Evolutionary conservation across 2,797 vertebrate genomes (phyloP).

Genomic region (Mastacembelus armatus): DNA sequence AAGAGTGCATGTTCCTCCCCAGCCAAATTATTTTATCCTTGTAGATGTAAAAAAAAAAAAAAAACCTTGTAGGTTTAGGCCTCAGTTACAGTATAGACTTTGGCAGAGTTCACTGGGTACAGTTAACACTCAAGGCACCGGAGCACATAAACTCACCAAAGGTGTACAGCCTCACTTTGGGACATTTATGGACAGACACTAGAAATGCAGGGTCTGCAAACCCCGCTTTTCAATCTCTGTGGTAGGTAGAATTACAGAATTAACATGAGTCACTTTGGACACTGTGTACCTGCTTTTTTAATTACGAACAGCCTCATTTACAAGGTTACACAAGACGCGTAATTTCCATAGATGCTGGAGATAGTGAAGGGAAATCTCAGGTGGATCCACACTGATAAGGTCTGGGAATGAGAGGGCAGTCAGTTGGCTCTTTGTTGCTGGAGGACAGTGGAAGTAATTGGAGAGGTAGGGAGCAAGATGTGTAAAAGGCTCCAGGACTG

Average conservation of each 20-base stretch:
- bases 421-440: conserved; percentile 83
- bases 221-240: conserved; percentile 83
- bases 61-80: conserved; percentile 50
- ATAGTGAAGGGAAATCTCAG: conserved; percentile 78
- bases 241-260: conserved; percentile 91
- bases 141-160: conserved; percentile 54
- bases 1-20: not conserved
- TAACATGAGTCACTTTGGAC: conserved; percentile 89
- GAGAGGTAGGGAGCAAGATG: conserved; percentile 82
- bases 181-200: conserved; percentile 82
- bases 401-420: conserved; percentile 86
- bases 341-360: conserved; percentile 84
- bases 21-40: not conserved
- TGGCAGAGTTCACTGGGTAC: conserved; percentile 70
- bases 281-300: conserved; percentile 73
- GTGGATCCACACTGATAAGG: conserved; percentile 79
- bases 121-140: conserved; percentile 50
- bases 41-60: not conserved
- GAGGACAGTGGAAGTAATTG: conserved; percentile 86
- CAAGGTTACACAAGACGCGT: conserved; percentile 79
- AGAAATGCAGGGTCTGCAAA: conserved; percentile 80
- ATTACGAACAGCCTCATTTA: conserved; percentile 83
- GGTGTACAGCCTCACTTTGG: conserved; percentile 75
- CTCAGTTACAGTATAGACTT: conserved; percentile 58
- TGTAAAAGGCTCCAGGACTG: conserved; percentile 83